These are phyloP conservation scores for Lasioglossum vierecki DNA, from an alignment of 2,888 invertebrate species.

Conservation along the genomic window DNA sequence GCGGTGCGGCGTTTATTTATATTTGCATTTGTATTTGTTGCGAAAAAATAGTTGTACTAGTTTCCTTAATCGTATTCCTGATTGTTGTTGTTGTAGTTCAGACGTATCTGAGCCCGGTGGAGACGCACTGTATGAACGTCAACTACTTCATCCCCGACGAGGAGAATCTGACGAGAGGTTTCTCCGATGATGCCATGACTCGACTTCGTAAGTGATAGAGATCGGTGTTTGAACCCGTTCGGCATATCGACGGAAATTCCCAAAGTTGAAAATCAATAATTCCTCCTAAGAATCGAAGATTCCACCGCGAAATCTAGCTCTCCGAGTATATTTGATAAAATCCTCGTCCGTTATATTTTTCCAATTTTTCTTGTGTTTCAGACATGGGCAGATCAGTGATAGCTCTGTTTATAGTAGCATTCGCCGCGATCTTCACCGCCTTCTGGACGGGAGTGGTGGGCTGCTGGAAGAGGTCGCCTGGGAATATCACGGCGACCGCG, in stretches of 20 bases:
- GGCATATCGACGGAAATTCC: neutral
- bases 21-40: neutral
- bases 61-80: neutral
- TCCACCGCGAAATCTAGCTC: neutral
- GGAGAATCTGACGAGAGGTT: conserved; percentile 91
- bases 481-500: conserved; percentile 96
- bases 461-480: conserved; percentile 97
- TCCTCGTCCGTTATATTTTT: neutral
- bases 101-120: conserved; percentile 95
- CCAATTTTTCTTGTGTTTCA: conserved; percentile 70
- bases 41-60: neutral
- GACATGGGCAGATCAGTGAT: conserved; percentile 97
- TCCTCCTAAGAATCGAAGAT: neutral
- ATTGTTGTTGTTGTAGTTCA: conserved; percentile 87
- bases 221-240: neutral
- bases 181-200: conserved; percentile 93
- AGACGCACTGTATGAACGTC: conserved; percentile 97
- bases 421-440: conserved; percentile 95
- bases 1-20: neutral
- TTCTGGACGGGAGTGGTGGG: conserved; percentile 98
- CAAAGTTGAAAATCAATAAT: neutral
- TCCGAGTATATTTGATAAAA: neutral
- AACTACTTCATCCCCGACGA: conserved; percentile 97
- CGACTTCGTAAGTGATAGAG: conserved; percentile 88
- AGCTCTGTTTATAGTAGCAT: conserved; percentile 96